These are phyloP conservation scores for Anomalospiza imberbis DNA, from an alignment of 2,797 vertebrate genomes.

Conservation along the genomic window DNA sequence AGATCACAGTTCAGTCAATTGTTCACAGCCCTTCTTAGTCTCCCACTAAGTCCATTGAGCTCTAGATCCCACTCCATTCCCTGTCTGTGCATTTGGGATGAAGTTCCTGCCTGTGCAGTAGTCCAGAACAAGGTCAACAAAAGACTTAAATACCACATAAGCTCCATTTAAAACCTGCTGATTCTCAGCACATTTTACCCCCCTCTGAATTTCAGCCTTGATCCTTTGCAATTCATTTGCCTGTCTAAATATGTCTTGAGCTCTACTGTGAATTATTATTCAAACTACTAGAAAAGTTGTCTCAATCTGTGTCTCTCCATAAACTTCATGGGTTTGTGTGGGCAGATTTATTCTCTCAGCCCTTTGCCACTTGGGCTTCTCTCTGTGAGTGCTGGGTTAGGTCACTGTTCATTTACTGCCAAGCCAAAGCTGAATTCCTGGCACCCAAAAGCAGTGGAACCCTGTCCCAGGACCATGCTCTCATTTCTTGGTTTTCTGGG, in stretches of 20 bases:
- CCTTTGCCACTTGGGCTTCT: neutral
- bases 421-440: neutral
- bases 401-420: neutral
- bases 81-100: neutral
- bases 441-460: neutral
- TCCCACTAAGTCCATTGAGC: accelerated
- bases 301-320: neutral
- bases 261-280: neutral
- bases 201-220: constrained; percentile 1
- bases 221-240: neutral
- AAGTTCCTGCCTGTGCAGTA: neutral
- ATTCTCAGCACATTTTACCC: neutral
- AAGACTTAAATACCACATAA: constrained; percentile 36
- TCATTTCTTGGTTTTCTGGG: neutral
- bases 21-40: neutral
- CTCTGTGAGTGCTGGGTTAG: neutral
- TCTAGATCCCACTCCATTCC: neutral
- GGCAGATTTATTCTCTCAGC: neutral
- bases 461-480: neutral
- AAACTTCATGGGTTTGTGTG: neutral
- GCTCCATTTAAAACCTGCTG: constrained; percentile 18
- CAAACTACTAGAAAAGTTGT: neutral
- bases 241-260: neutral
- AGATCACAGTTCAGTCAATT: neutral
- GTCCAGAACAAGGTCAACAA: constrained; percentile 40